Evolutionary conservation across 2,888 invertebrate genomes (phyloP).

Genomic region (Lymantria monacha): DNA sequence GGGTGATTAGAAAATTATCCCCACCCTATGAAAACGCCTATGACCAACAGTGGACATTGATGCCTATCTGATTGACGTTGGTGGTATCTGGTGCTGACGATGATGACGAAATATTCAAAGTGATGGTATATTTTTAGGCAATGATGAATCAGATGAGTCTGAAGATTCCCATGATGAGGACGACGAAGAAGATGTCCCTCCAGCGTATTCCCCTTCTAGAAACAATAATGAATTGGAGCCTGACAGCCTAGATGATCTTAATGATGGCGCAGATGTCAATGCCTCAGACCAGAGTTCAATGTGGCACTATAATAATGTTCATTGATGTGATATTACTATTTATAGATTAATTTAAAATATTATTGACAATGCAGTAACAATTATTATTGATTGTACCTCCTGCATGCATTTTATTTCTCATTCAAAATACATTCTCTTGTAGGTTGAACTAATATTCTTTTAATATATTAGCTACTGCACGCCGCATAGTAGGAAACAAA

Average conservation of each 20-base stretch:
- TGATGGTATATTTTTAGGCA: slow-evolving; percentile 45
- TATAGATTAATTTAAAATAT: too few species aligned
- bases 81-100: too few species aligned
- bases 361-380: slow-evolving; percentile 36
- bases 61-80: too few species aligned
- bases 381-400: too few species aligned
- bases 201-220: slow-evolving; percentile 65
- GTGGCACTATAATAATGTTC: slow-evolving; percentile 34
- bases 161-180: slow-evolving; percentile 83
- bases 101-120: not conserved
- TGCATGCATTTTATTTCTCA: too few species aligned
- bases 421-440: too few species aligned
- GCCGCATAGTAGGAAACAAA: too few species aligned
- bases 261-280: slow-evolving; percentile 61
- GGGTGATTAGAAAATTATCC: too few species aligned
- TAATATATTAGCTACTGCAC: too few species aligned
- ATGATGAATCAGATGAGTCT: slow-evolving; percentile 82
- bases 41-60: too few species aligned
- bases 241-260: slow-evolving; percentile 65
- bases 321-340: not conserved
- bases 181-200: slow-evolving; percentile 78
- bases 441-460: too few species aligned
- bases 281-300: slow-evolving; percentile 62
- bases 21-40: too few species aligned
- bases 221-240: slow-evolving; percentile 71